Evolutionary conservation across 1,140 invertebrate species (phyloP).

Genomic region (Ips nitidus): DNA sequence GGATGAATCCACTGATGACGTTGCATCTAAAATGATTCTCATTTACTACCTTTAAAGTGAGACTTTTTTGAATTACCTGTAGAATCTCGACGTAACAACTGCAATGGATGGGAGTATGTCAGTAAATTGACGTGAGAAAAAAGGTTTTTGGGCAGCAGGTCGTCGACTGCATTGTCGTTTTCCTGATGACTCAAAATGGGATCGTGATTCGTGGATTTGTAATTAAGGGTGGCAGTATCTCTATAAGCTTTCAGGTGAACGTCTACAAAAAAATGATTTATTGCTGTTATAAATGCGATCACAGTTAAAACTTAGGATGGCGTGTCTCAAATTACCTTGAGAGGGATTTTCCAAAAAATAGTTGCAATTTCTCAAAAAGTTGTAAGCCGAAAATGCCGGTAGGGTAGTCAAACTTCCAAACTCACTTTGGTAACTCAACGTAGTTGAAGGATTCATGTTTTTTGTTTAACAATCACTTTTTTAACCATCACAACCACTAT

Average conservation of each 20-base stretch:
- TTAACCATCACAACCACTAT: too few relatives aligned
- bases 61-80: neutral
- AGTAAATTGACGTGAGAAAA: slow-evolving; percentile 14
- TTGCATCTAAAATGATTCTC: neutral
- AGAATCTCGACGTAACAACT: slow-evolving; percentile 7
- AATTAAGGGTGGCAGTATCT: neutral
- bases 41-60: neutral
- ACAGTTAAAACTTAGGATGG: neutral
- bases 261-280: slow-evolving; percentile 12
- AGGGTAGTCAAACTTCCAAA: slow-evolving; percentile 26
- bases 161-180: neutral
- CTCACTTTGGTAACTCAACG: slow-evolving; percentile 2
- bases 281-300: neutral
- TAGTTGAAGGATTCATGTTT: too few relatives aligned
- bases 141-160: slow-evolving; percentile 7
- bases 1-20: neutral
- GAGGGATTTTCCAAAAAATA: slow-evolving; percentile 43
- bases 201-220: neutral
- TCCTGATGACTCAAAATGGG: slow-evolving; percentile 8
- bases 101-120: slow-evolving; percentile 4
- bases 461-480: too few relatives aligned
- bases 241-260: slow-evolving; percentile 11
- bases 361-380: slow-evolving; percentile 49
- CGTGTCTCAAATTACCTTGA: slow-evolving; percentile 38
- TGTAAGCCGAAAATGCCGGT: slow-evolving; percentile 49